Evolutionary conservation across 2,797 vertebrate species (phyloP).

Genomic region (Peromyscus aztecus): DNA sequence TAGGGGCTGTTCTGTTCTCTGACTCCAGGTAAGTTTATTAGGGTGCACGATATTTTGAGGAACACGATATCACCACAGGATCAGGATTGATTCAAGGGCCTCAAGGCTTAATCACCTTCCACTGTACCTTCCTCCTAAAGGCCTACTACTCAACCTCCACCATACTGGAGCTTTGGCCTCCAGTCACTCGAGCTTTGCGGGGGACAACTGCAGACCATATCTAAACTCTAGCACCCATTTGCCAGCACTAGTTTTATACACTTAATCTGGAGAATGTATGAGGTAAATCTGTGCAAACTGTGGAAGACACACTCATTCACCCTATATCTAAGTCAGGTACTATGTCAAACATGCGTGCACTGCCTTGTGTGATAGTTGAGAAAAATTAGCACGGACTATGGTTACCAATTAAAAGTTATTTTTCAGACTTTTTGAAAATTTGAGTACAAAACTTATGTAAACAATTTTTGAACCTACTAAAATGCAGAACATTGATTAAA

Average conservation of each 20-base stretch:
- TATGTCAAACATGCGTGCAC: background rate
- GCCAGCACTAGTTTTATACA: background rate
- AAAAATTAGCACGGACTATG: constrained; percentile 3
- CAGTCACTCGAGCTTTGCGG: background rate
- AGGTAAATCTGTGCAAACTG: background rate
- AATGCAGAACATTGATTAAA: background rate
- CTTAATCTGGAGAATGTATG: background rate
- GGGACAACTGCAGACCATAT: background rate
- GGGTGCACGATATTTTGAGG: too few species aligned
- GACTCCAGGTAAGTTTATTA: too few species aligned
- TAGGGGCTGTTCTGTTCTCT: too few species aligned
- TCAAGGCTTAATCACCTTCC: background rate
- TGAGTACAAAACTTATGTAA: constrained; percentile 42
- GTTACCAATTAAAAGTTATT: background rate
- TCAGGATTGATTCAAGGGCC: background rate
- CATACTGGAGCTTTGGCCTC: too few species aligned
- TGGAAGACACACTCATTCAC: background rate
- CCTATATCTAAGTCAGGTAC: background rate
- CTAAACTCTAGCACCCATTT: background rate
- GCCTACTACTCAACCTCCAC: too few species aligned
- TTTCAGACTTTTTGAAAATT: constrained; percentile 36
- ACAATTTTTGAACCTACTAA: background rate
- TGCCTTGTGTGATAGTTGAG: background rate
- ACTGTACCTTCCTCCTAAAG: background rate
- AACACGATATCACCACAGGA: too few species aligned